Evolutionary conservation across 2,797 vertebrate species (phyloP).

Genomic region (Eulemur rubriventer): DNA sequence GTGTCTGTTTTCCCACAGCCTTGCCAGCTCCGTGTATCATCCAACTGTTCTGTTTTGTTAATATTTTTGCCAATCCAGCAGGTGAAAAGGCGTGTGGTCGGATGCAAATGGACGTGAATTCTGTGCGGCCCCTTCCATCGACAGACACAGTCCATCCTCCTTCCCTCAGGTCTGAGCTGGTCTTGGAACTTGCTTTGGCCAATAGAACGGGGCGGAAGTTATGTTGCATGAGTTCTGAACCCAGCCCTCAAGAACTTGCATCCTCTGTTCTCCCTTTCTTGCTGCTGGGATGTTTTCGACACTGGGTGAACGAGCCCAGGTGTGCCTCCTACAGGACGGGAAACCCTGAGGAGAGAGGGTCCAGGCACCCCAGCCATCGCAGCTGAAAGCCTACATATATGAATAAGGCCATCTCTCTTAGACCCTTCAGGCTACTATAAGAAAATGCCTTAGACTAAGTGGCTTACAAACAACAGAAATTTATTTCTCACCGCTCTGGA

Average conservation of each 20-base stretch:
- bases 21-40: background rate
- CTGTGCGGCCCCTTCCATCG: background rate
- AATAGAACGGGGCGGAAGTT: background rate
- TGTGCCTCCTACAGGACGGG: background rate
- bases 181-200: background rate
- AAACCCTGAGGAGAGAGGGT: background rate
- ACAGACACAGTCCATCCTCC: background rate
- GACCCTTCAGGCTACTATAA: no score
- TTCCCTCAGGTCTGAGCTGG: background rate
- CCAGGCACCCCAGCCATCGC: fast-evolving
- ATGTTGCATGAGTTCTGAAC: background rate
- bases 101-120: background rate
- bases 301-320: background rate
- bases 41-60: background rate
- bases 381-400: background rate
- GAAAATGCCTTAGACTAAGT: no score
- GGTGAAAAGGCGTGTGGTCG: background rate
- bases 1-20: background rate
- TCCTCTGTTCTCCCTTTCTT: background rate
- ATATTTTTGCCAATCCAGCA: background rate
- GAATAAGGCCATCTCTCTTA: background rate
- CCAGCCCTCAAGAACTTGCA: background rate
- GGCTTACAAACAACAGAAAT: no score
- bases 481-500: background rate
- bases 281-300: background rate